A percentile compares a stretch with the other conserved stretches of the same genome.
Conservation (phyloP, 2,113 vertebrate species). For the Nibea albiflora region DNA sequence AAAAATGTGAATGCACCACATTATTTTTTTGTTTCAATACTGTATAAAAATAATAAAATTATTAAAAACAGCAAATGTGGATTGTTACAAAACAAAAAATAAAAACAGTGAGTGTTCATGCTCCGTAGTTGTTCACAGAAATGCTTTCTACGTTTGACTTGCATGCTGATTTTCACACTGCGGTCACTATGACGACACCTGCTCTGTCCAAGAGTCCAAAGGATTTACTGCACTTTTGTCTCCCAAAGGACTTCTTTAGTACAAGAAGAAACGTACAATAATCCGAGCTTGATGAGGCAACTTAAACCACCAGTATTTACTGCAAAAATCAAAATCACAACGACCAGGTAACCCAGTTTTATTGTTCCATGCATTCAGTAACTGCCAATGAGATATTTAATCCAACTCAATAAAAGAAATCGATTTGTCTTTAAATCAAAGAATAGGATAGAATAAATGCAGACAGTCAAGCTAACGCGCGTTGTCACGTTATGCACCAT, state of each 20-base stretch:
- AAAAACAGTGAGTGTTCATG: conserved; percentile 70
- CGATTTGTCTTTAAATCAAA: neutral
- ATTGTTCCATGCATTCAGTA: neutral
- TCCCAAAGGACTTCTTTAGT: neutral
- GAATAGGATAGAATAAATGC: too few relatives aligned
- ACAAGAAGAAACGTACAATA: neutral
- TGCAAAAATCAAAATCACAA: neutral
- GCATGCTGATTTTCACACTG: neutral
- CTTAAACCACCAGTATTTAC: too few relatives aligned
- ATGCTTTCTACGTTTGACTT: conserved; percentile 10
- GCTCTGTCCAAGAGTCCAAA: neutral
- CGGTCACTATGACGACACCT: neutral
- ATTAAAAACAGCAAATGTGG: conserved; percentile 86
- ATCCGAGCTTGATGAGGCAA: neutral
- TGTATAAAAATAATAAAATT: conserved; percentile 93
- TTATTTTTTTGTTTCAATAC: conserved; percentile 93
- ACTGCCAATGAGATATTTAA: neutral
- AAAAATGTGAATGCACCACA: conserved; percentile 97
- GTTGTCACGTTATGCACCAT: neutral
- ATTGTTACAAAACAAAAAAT: conserved; percentile 74
- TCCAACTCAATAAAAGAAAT: neutral
- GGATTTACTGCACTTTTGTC: too few relatives aligned
- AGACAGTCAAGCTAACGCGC: neutral
- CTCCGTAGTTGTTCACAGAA: conserved; percentile 52
- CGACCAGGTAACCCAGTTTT: neutral